phyloP scores from a whole-genome alignment of 2,797 vertebrate species.

The Lerista edwardsae region DNA sequence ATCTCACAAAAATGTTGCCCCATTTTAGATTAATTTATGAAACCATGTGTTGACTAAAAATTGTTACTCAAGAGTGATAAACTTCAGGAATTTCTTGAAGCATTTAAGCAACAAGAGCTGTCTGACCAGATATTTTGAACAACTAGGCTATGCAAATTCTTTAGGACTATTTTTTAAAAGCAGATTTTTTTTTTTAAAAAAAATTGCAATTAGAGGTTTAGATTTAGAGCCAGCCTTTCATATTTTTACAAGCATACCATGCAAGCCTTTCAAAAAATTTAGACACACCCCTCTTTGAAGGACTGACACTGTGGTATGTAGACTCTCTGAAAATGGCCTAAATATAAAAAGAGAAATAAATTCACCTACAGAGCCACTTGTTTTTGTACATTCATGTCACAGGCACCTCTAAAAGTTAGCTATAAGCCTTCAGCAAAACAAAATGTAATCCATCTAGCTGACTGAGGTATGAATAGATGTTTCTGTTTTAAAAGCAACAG shows the following conservation, averaged over 20 bases:
- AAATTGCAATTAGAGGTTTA: slow-evolving; percentile 35
- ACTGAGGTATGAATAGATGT: slow-evolving; percentile 27
- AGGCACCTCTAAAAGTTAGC: slow-evolving; percentile 33
- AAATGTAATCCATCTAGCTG: slow-evolving; percentile 26
- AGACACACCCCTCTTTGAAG: slow-evolving; percentile 32
- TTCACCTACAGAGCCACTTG: slow-evolving; percentile 22
- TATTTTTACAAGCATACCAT: slow-evolving; percentile 42
- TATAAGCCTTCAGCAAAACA: slow-evolving; percentile 40
- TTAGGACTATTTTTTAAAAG: slow-evolving; percentile 33
- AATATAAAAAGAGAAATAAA: slow-evolving; percentile 56
- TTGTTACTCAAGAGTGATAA: slow-evolving; percentile 14
- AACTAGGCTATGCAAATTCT: slow-evolving; percentile 1
- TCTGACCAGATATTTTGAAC: slow-evolving; percentile 11
- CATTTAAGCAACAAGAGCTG: neutral
- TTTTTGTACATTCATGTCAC: slow-evolving; percentile 12
- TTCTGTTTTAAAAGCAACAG: slow-evolving; percentile 45
- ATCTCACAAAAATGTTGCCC: neutral
- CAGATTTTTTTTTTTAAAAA: slow-evolving; percentile 8
- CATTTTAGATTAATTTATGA: slow-evolving; percentile 5
- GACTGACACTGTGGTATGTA: slow-evolving; percentile 5
- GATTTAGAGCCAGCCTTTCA: slow-evolving; percentile 34
- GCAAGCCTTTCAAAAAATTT: slow-evolving; percentile 50
- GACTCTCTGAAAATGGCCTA: slow-evolving; percentile 41
- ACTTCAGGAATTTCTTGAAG: neutral
- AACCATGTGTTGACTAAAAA: slow-evolving; percentile 13